Evolutionary conservation across 2,797 vertebrate genomes (phyloP).

Genomic region (Rhincodon typus): DNA sequence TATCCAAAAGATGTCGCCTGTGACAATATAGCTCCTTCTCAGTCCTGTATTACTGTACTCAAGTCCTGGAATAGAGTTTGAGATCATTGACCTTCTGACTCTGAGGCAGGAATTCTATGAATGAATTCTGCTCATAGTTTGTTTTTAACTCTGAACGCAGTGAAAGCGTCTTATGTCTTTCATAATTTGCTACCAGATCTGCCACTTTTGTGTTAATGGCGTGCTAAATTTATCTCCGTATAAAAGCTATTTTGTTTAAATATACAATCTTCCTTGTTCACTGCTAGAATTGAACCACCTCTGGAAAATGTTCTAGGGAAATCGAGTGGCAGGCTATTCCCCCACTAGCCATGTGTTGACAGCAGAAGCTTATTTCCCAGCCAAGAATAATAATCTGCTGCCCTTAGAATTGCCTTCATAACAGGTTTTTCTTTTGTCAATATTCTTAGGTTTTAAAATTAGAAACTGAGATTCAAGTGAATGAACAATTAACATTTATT

Average conservation of each 20-base stretch:
- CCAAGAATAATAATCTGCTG: not conserved
- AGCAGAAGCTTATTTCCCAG: not conserved
- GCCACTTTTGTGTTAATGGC: conserved; percentile 2
- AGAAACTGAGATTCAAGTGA: not conserved
- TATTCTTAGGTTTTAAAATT: not conserved
- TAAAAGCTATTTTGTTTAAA: not conserved
- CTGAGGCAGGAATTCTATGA: not conserved
- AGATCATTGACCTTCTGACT: not conserved
- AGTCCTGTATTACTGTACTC: not conserved
- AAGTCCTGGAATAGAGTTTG: not conserved
- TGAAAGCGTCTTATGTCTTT: not conserved
- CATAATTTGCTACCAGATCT: not conserved
- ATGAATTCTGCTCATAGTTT: not conserved
- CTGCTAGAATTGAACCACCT: not conserved
- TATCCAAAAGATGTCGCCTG: not conserved
- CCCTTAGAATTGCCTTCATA: not conserved
- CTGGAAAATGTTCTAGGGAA: not conserved
- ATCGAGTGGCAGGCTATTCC: not conserved
- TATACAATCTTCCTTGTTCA: conserved; percentile 13
- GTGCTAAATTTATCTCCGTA: not conserved
- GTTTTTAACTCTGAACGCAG: not conserved
- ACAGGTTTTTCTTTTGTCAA: not conserved
- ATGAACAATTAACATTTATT: not conserved
- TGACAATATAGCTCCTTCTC: not conserved
- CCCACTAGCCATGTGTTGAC: not conserved